Conservation (phyloP, 2,888 invertebrate genomes). For the Stramonita haemastoma region DNA sequence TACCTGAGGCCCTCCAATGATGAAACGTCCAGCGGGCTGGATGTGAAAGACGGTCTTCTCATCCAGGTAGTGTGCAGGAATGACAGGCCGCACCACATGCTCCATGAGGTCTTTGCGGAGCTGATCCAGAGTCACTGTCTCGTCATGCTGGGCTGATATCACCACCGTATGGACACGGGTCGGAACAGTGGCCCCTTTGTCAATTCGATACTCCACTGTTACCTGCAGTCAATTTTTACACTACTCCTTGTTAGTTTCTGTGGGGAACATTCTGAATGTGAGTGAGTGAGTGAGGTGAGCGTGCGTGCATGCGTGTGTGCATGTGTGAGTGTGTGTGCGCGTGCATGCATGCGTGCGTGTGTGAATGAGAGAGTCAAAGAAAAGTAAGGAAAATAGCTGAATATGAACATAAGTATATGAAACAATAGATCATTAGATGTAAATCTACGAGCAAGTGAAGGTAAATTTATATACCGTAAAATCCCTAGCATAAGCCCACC, state of each 20-base stretch:
- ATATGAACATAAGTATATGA: too few species aligned
- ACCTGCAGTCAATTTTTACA: slow-evolving; percentile 81
- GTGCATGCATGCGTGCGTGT: not conserved
- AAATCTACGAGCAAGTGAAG: too few species aligned
- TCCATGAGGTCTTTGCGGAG: slow-evolving; percentile 89
- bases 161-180: slow-evolving; percentile 97
- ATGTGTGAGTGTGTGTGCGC: not conserved
- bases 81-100: slow-evolving; percentile 91
- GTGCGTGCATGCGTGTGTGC: too few species aligned
- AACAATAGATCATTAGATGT: too few species aligned
- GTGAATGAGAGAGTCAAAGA: not conserved
- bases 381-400: too few species aligned
- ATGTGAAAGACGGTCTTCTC: slow-evolving; percentile 94
- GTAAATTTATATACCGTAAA: too few species aligned
- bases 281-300: not conserved
- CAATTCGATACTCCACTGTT: slow-evolving; percentile 94
- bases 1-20: slow-evolving; percentile 97
- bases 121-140: slow-evolving; percentile 90
- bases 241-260: not conserved
- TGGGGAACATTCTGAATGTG: not conserved
- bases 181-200: slow-evolving; percentile 94
- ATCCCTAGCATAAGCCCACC: too few species aligned
- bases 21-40: slow-evolving; percentile 96
- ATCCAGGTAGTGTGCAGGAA: slow-evolving; percentile 93
- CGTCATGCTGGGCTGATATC: slow-evolving; percentile 96